Conservation (phyloP, 53 echinoderm and acorn worm genomes). For the Temnopleurus reevesii region DNA sequence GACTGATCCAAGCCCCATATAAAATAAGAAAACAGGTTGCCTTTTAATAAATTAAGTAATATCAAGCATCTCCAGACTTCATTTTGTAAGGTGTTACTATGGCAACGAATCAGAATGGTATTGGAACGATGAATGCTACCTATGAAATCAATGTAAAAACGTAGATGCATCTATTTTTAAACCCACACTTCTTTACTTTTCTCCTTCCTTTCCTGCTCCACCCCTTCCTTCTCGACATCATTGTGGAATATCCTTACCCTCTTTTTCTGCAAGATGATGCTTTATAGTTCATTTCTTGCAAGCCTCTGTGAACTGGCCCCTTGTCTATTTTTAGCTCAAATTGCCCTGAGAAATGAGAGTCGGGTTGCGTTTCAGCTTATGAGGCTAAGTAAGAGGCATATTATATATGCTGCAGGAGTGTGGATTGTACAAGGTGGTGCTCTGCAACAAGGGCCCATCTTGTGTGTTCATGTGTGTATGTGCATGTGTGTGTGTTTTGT, state of each 20-base stretch:
- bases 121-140: conserved; percentile 15
- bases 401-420: conserved; percentile 32
- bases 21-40: conserved; percentile 23
- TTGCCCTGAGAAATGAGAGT: conserved; percentile 53
- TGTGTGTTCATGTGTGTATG: not conserved
- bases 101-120: not conserved
- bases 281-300: not conserved
- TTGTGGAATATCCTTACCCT: not conserved
- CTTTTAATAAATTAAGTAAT: conserved; percentile 15
- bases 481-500: not conserved
- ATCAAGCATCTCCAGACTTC: conserved; percentile 15
- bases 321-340: conserved; percentile 53
- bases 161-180: not conserved
- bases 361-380: conserved; percentile 31
- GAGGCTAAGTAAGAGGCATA: conserved; percentile 48
- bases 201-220: not conserved
- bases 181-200: not conserved
- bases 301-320: conserved; percentile 29
- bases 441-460: not conserved
- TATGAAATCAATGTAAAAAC: not conserved
- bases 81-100: conserved; percentile 10
- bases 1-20: not conserved
- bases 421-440: conserved; percentile 19
- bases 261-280: not conserved
- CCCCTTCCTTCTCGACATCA: not conserved